phyloP scores from a whole-genome alignment of 2,888 invertebrate genomes.

The Tromatobia lineatoria region DNA sequence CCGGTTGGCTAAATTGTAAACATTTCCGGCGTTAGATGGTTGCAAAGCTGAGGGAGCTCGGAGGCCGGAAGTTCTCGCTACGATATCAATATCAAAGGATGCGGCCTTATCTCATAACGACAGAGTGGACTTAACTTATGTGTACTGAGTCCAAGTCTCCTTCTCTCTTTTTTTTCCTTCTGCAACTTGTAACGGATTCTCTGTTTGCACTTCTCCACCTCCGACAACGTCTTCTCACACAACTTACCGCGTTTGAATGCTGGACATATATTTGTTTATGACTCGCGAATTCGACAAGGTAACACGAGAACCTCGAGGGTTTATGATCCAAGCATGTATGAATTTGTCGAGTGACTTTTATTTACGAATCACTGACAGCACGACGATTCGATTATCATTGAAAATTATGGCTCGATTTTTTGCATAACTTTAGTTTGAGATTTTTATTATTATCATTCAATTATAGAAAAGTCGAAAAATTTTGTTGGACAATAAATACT shows the following conservation, averaged over 20 bases:
- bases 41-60: neutral
- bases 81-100: slow-evolving; percentile 77
- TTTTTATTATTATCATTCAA: no score
- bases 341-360: slow-evolving; percentile 5
- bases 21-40: slow-evolving; percentile 7
- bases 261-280: slow-evolving; percentile 37
- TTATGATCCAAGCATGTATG: slow-evolving; percentile 5
- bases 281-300: slow-evolving; percentile 29
- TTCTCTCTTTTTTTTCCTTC: slow-evolving; percentile 7
- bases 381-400: neutral
- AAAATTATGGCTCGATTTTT: neutral
- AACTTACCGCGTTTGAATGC: neutral
- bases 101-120: slow-evolving; percentile 72
- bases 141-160: slow-evolving; percentile 21
- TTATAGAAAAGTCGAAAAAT: no score
- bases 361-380: neutral
- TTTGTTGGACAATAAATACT: no score
- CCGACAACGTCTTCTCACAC: slow-evolving; percentile 25
- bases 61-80: slow-evolving; percentile 74
- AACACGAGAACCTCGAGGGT: slow-evolving; percentile 4
- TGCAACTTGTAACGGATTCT: slow-evolving; percentile 53
- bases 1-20: neutral
- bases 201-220: slow-evolving; percentile 33
- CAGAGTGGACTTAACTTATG: neutral
- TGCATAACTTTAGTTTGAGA: no score